Evolutionary conservation across 2,888 invertebrate genomes (phyloP).

Genomic region (Hyppa rectilinea): DNA sequence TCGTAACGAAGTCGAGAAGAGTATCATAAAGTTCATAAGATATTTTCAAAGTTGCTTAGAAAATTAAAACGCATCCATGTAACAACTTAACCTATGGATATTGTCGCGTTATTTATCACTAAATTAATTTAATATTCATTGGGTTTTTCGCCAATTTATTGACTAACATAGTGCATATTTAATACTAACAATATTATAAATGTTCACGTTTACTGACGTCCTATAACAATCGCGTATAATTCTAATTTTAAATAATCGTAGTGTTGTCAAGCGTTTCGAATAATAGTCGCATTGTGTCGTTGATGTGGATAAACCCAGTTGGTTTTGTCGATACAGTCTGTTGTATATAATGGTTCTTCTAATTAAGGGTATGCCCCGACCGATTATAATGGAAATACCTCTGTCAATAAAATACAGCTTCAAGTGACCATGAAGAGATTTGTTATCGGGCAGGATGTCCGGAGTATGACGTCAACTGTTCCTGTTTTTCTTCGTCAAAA

Average conservation of each 20-base stretch:
- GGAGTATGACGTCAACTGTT: neutral
- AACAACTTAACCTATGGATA: slow-evolving; percentile 86
- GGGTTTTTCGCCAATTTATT: slow-evolving; percentile 46
- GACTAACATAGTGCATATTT: slow-evolving; percentile 64
- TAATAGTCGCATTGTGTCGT: slow-evolving; percentile 49
- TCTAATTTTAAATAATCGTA: slow-evolving; percentile 50
- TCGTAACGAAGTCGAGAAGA: slow-evolving; percentile 41
- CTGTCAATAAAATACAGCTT: slow-evolving; percentile 10
- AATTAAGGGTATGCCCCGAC: slow-evolving; percentile 5
- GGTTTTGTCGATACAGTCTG: slow-evolving; percentile 15
- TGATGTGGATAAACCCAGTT: slow-evolving; percentile 39
- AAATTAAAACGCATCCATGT: slow-evolving; percentile 67
- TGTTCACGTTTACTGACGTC: slow-evolving; percentile 57
- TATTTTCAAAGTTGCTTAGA: slow-evolving; percentile 61
- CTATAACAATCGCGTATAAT: slow-evolving; percentile 61
- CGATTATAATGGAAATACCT: slow-evolving; percentile 28
- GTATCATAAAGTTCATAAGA: slow-evolving; percentile 52
- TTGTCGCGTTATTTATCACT: slow-evolving; percentile 88
- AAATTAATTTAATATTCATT: slow-evolving; percentile 70
- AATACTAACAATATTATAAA: slow-evolving; percentile 67
- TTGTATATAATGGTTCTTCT: slow-evolving; percentile 18
- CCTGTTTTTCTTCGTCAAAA: neutral
- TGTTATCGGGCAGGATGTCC: slow-evolving; percentile 13
- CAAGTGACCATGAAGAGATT: slow-evolving; percentile 8
- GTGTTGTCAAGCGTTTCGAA: slow-evolving; percentile 57